Base-by-base conservation (phyloP, 92 coral and sea anemone genomes). In the Phenganax subtilis region DNA sequence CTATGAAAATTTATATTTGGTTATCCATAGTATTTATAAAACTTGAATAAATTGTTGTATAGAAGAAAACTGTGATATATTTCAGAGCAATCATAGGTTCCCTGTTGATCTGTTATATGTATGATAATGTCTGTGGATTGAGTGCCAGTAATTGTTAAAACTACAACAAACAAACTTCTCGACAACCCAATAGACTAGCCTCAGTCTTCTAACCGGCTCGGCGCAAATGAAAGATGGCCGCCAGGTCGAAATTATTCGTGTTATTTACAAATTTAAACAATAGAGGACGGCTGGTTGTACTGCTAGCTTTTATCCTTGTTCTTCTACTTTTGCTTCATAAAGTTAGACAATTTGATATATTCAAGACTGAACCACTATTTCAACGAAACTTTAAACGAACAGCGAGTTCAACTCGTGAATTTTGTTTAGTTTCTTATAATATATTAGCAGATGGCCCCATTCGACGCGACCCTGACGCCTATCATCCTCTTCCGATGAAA, bases 361-460 rank as follows among this genome's bases (percentile, higher is more conserved):
- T 54, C 7, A 28, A 2, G 51, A 53, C 1, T 0, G 68, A 76
- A 30, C 81, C 81, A 8, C 16, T 76, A 6, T 57, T 76, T 12
- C 0, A 12, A 76, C 52, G 81, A 57, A 56, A 20, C 9, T 53
- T 76, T 12, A 56, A 76, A 59, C 81, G 81, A 14, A 58, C 56
- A 15, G 16, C 6, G 14, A 25, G 64, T 76, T 27, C 67, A 9
- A 12, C 20, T 6, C 66, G 31, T 17, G 81, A 76, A 15, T 91
- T 91, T 76, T 89, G 89, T 7, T 51, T 91, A 14, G 96, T 81
- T 1, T 85, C 93, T 3, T 91, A 91, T 81, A 91, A 91, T 79
- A 91, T 87, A 56, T 83, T 91, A 8, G 87, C 88, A 9, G 90
- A 89, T 63, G 6, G 60, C 12, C 82, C 89, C 47, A 10, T 86